phyloP scores from a whole-genome alignment of 2,797 vertebrate species.

The Sarcophilus harrisii region DNA sequence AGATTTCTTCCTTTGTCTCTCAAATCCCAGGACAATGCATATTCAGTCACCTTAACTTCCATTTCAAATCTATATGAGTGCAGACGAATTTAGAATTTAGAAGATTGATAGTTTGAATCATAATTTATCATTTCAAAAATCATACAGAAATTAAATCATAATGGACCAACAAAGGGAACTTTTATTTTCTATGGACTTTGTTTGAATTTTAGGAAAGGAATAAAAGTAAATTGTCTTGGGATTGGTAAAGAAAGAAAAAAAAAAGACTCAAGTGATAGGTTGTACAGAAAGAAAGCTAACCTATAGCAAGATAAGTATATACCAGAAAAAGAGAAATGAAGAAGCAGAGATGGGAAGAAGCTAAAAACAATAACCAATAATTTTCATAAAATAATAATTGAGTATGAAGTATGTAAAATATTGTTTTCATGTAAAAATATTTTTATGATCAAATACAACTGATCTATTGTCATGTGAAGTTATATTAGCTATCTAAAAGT shows the following conservation, averaged over 20 bases:
- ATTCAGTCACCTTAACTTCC: background rate
- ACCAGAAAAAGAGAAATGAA: conserved; percentile 4
- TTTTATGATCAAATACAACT: conserved; percentile 4
- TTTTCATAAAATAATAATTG: conserved; percentile 23
- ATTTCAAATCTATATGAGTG: background rate
- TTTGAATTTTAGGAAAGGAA: conserved; percentile 31
- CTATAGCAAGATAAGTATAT: conserved; percentile 7
- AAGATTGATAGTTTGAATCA: background rate
- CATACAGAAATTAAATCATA: background rate
- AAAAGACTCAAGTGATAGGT: conserved; percentile 26
- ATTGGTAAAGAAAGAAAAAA: conserved; percentile 22
- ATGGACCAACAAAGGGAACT: background rate
- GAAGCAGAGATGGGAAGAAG: conserved; percentile 16
- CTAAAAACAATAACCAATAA: conserved; percentile 2
- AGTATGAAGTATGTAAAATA: conserved; percentile 9
- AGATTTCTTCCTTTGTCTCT: background rate
- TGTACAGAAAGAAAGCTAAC: conserved; percentile 33
- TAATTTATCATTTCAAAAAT: conserved; percentile 20
- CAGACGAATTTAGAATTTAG: background rate
- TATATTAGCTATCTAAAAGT: background rate
- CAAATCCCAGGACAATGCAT: background rate
- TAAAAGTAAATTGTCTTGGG: conserved; percentile 10
- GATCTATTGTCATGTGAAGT: background rate
- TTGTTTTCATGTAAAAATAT: background rate
- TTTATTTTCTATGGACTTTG: conserved; percentile 14